Base-by-base conservation (phyloP, 2,888 invertebrate species). In the Yponomeuta evonymella region DNA sequence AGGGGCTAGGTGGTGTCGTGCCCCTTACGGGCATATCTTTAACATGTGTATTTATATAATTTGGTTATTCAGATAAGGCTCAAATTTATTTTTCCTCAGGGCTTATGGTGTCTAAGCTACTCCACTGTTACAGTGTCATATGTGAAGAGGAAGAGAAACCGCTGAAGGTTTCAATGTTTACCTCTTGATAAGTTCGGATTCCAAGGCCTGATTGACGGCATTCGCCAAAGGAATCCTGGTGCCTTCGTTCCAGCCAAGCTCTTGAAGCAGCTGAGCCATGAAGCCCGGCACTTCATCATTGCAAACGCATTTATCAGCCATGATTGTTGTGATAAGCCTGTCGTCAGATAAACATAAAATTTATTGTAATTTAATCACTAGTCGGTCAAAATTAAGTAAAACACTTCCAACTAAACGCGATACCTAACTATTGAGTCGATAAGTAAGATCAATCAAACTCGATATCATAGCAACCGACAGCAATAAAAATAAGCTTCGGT, bases 151-250 rank as follows among this genome's bases (percentile, higher is more conserved):
- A 23, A 1, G 23, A 23, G 23, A 23, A 23, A 23, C 23, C 23
- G 23, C 23, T 23, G 23, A 23, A 23, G 23, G 51, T 12, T 15
- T 12, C 51, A 58, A 58, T 12, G 51, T 5, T 15, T 58, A 58
- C 51, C 51, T 58, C 15, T 58, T 58, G 51, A 58, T 58, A 30
- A 93, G 77, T 33, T 83, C 74, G 36, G 79, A 80, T 81, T 93
- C 92, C 58, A 89, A 76, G 68, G 78, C 79, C 77, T 90, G 87
- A 72, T 97, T 97, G 78, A 95, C 95, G 66, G 94, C 93, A 87
- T 96, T 96, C 0, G 97, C 96, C 73, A 97, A 93, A 3, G 97
- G 97, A 76, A 96, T 94, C 79, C 95, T 95, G 73, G 96, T 96
- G 8, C 96, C 96, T 78, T 95, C 94, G 71, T 94, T 93, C 95